Evolutionary conservation across 1,140 invertebrate species (phyloP), one percentile per base, ranked within the genome.

Genomic region (Ladona fulva): DNA sequence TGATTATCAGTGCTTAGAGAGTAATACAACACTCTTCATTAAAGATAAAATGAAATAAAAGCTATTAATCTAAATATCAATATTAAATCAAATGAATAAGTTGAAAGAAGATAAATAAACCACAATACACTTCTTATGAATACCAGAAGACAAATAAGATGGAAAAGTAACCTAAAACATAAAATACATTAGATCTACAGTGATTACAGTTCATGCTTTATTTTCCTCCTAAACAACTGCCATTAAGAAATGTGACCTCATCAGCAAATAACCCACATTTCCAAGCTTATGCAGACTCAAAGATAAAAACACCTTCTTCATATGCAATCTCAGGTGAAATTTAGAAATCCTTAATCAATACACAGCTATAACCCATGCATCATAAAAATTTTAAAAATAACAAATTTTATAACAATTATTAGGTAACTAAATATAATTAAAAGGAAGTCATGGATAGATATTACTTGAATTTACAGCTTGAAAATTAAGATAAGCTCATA

Each of bases 111-210:
- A 66, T 66, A 66, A 66, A 66, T 66, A 66, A 66, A 66, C 52
- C 52, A 66, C 14, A 66, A 22, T 22, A 66, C 52, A 66, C n/a
- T 6, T 16, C 52, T 6, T 6, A 66, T 22, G 52, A 66, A 66
- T 66, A 66, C 52, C 52, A 66, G n/a, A 66, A 22, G 52, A 66
- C n/a, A 19, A 16, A 66, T 66, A 16, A 66, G 52, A 19, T 66
- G 52, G n/a, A 66, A 66, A 66, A 66, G 52, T 19, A 66, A 66
- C n/a, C 12, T 66, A 66, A 66, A 66, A 66, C 52, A 66, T 66
- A 66, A 66, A 66, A 66, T 66, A 66, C 52, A 66, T 66, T 66
- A 66, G 52, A 66, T 66, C 52, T 66, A 66, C 52, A 66, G n/a
- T 66, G 52, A 66, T 66, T 66, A 66, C 52, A 66, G 52, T 66